phyloP scores from a whole-genome alignment of 2,888 invertebrate species.

The Cremastinae sp. region DNA sequence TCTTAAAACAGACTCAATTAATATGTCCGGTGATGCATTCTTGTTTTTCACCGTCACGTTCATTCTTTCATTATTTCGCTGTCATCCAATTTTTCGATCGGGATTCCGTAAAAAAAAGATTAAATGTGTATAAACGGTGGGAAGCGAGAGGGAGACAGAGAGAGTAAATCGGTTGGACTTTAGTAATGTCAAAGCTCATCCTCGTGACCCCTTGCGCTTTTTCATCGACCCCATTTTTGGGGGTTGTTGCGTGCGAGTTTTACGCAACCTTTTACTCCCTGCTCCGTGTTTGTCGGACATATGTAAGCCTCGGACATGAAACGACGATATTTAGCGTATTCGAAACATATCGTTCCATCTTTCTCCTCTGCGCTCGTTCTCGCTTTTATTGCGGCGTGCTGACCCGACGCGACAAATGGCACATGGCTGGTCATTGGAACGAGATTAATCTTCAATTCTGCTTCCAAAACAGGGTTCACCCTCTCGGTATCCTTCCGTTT shows the following conservation, averaged over 20 bases:
- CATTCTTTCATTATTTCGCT: not conserved
- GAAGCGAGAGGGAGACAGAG: not conserved
- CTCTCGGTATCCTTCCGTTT: not conserved
- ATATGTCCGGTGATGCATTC: too few relatives aligned
- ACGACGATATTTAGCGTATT: slow-evolving; percentile 45
- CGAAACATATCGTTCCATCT: slow-evolving; percentile 13
- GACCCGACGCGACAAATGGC: slow-evolving; percentile 31
- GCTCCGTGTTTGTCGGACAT: slow-evolving; percentile 12
- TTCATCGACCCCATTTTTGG: not conserved
- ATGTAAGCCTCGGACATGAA: slow-evolving; percentile 32
- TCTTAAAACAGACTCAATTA: too few relatives aligned
- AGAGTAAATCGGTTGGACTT: not conserved
- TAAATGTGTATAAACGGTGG: not conserved
- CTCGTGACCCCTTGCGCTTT: not conserved
- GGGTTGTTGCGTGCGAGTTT: not conserved
- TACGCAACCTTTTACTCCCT: not conserved
- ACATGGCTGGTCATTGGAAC: slow-evolving; percentile 34
- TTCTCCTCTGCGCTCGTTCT: slow-evolving; percentile 4
- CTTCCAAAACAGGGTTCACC: not conserved
- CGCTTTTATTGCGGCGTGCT: slow-evolving; percentile 2
- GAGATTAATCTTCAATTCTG: slow-evolving; percentile 26
- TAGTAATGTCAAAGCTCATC: not conserved
- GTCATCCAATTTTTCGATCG: not conserved
- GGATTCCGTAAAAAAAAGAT: not conserved
- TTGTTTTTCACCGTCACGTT: not conserved